Evolutionary conservation across 2,113 vertebrate genomes (phyloP).

Genomic region (Jacana jacana): DNA sequence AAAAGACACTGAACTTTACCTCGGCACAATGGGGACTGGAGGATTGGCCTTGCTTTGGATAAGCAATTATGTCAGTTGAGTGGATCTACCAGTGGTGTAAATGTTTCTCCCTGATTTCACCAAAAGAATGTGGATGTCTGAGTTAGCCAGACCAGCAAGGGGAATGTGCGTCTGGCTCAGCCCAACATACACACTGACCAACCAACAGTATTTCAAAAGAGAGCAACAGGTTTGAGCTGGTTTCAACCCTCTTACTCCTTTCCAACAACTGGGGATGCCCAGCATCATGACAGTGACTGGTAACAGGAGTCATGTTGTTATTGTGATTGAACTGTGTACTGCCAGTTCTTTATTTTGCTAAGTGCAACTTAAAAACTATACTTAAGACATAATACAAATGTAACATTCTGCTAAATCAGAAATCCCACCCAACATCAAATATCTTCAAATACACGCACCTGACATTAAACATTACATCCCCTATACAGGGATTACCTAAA

Average conservation of each 20-base stretch:
- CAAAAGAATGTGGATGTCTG: neutral
- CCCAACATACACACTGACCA: neutral
- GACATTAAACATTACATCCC: neutral
- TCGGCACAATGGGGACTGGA: neutral
- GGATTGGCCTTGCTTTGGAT: neutral
- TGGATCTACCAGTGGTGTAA: neutral
- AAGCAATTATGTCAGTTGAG: neutral
- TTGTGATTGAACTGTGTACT: fast-evolving
- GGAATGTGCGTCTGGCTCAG: neutral
- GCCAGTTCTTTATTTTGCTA: neutral
- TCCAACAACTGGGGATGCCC: fast-evolving
- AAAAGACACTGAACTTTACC: neutral
- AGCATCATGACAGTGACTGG: fast-evolving
- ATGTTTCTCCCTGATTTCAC: fast-evolving
- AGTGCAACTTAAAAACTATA: neutral
- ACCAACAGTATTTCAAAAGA: neutral
- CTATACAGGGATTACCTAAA: neutral
- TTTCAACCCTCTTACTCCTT: neutral
- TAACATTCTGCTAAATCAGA: neutral
- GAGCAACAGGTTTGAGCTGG: neutral
- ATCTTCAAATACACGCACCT: neutral
- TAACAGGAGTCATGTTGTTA: neutral
- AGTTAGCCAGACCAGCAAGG: neutral
- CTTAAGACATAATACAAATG: neutral
- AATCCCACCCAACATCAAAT: neutral